These are phyloP conservation scores for Elgaria multicarinata DNA, from an alignment of 2,113 vertebrate species.

Conservation along the genomic window DNA sequence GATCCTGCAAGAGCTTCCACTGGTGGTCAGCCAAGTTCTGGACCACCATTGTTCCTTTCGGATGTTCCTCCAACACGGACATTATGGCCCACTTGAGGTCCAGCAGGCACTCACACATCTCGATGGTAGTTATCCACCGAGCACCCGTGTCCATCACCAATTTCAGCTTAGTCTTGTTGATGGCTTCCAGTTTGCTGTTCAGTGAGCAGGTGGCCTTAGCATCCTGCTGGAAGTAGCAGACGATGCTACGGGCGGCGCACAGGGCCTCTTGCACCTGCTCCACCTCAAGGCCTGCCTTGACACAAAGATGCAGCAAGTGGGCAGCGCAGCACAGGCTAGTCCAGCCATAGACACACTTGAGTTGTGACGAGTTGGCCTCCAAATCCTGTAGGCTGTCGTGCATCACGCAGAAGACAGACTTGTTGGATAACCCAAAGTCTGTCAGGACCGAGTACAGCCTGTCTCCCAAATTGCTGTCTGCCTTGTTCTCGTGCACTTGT, in stretches of 20 bases:
- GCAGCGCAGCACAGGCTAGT: constrained; percentile 67
- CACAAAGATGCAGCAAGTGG: constrained; percentile 65
- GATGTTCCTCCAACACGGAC: constrained; percentile 72
- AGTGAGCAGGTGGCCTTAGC: constrained; percentile 56
- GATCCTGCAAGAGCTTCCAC: constrained; percentile 77
- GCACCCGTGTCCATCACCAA: constrained; percentile 60
- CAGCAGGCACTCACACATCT: constrained; percentile 76
- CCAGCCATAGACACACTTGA: constrained; percentile 59
- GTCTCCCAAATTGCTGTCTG: constrained; percentile 36
- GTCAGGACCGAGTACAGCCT: constrained; percentile 52
- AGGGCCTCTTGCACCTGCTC: constrained; percentile 68
- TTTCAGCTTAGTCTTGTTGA: constrained; percentile 57
- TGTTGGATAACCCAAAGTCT: constrained; percentile 61
- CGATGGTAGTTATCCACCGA: constrained; percentile 70
- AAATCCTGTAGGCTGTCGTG: constrained; percentile 50
- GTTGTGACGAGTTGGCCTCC: constrained; percentile 1
- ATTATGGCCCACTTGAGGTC: constrained; percentile 76
- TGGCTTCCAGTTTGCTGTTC: constrained; percentile 63
- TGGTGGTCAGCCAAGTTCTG: constrained; percentile 73
- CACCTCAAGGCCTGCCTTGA: constrained; percentile 63
- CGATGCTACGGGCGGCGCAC: constrained; percentile 54
- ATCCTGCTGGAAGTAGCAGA: constrained; percentile 71
- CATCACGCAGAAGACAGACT: constrained; percentile 66
- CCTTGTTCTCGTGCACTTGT: constrained; percentile 35
- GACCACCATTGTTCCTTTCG: neutral